phyloP scores from a whole-genome alignment of 2,888 invertebrate genomes.

The Drosophila sordidula region DNA sequence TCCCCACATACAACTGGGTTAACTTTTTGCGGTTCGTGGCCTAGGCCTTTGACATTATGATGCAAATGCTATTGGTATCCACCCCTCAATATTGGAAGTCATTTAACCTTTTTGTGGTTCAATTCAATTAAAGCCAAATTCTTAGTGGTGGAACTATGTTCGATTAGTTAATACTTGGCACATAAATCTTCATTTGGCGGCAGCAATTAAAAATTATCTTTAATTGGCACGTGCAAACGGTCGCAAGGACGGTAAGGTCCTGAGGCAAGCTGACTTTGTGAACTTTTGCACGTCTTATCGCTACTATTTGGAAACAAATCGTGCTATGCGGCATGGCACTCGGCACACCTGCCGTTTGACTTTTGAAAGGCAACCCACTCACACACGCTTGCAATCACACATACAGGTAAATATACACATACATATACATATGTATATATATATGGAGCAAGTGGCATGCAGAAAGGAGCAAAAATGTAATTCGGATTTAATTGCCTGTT shows the following conservation, averaged over 20 bases:
- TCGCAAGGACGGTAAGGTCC: slow-evolving; percentile 20
- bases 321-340: slow-evolving; percentile 58
- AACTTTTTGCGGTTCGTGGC: slow-evolving; percentile 62
- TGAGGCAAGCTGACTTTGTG: slow-evolving; percentile 55
- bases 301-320: slow-evolving; percentile 58
- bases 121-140: slow-evolving; percentile 39
- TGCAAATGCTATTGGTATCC: slow-evolving; percentile 41
- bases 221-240: slow-evolving; percentile 82
- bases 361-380: slow-evolving; percentile 45
- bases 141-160: slow-evolving; percentile 29
- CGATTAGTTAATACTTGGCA: slow-evolving; percentile 56
- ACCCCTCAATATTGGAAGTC: slow-evolving; percentile 11
- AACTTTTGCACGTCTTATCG: slow-evolving; percentile 69
- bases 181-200: slow-evolving; percentile 83
- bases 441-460: slow-evolving; percentile 53
- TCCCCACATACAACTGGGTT: slow-evolving; percentile 59
- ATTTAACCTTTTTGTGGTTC: slow-evolving; percentile 41
- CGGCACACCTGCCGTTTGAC: slow-evolving; percentile 75
- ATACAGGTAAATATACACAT: slow-evolving; percentile 2
- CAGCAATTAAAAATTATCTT: slow-evolving; percentile 84
- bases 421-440: slow-evolving; percentile 3
- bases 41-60: slow-evolving; percentile 42
- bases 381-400: slow-evolving; percentile 14
- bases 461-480: slow-evolving; percentile 77
- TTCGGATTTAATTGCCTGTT: slow-evolving; percentile 81